A percentile compares a stretch with the other conserved stretches of the same genome.
Evolutionary conservation across 2,888 invertebrate genomes (phyloP).

Genomic region (Tortricodes alternella): DNA sequence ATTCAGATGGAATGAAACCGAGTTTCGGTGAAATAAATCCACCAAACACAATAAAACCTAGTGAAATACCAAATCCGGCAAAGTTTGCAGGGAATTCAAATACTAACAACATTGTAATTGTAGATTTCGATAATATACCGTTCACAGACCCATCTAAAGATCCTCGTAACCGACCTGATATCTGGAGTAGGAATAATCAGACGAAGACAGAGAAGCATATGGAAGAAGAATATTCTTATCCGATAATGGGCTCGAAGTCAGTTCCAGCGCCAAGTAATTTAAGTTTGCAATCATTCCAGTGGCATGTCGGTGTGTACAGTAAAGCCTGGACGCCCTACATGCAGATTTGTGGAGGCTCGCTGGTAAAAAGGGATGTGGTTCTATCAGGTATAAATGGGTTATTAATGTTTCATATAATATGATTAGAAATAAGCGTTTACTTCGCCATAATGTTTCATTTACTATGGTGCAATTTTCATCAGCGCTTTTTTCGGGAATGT

Average conservation of each 20-base stretch:
- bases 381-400: slow-evolving; percentile 46
- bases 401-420: too few species aligned
- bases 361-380: slow-evolving; percentile 49
- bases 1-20: background rate
- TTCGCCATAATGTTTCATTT: too few species aligned
- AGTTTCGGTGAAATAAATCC: too few species aligned
- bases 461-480: too few species aligned
- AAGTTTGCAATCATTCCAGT: slow-evolving; percentile 35
- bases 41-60: too few species aligned
- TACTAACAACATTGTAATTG: background rate
- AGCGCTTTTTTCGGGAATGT: too few species aligned
- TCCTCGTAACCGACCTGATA: background rate
- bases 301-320: slow-evolving; percentile 75
- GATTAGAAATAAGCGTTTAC: too few species aligned
- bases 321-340: slow-evolving; percentile 52
- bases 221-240: background rate
- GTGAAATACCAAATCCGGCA: background rate
- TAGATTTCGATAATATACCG: background rate
- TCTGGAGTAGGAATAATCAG: background rate
- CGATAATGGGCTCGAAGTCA: background rate
- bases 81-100: background rate
- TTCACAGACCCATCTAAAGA: background rate
- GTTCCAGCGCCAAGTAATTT: background rate
- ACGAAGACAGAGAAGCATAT: background rate
- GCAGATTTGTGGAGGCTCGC: slow-evolving; percentile 74